Evolutionary conservation across 2,113 vertebrate species (phyloP), one percentile per base, ranked within the genome.

Genomic region (Procavia capensis): DNA sequence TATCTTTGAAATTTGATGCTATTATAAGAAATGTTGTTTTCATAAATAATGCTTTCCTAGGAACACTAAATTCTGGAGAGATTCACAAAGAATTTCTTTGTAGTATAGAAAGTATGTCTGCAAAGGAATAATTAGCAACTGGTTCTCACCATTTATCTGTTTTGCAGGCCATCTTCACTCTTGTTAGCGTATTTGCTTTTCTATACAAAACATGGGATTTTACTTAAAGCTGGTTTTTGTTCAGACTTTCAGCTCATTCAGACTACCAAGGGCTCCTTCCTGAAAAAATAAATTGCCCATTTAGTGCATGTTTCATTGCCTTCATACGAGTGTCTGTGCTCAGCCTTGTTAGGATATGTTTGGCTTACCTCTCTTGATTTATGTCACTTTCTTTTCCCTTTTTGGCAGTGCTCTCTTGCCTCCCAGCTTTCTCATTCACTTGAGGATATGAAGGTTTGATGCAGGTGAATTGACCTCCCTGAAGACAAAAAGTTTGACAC

Each of bases 321-420:
- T 89, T 91, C 54, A n/a, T 68, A 27, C 87, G 9, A 24, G n/a
- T 94, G 83, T 90, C 80, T 70, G 5, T 85, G 84, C 91, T 93
- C 70, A 79, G 5, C 66, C 29, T 3, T 31, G 45, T 91, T 92
- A 91, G 59, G 61, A 74, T 43, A 54, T 74, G 91, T 97, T 93
- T 96, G 96, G 59, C 85, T 97, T 83, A 19, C 86, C 61, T 82
- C 66, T 95, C 45, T 95, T 88, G 94, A 97, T 97, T 94, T 90
- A 92, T 91, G 89, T 87, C 84, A 27, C 76, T 87, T 93, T 87
- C 91, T 74, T 96, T 94, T 80, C 66, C 63, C 41, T 78, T 91
- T 63, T 90, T 36, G 64, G 24, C 76, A 88, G 47, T 94, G n/a
- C n/a, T n/a, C 4, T 13, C 34, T 81, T 0, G 6, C 92, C 90